phyloP scores from a whole-genome alignment of 2,797 vertebrate genomes.

The Betta splendens region DNA sequence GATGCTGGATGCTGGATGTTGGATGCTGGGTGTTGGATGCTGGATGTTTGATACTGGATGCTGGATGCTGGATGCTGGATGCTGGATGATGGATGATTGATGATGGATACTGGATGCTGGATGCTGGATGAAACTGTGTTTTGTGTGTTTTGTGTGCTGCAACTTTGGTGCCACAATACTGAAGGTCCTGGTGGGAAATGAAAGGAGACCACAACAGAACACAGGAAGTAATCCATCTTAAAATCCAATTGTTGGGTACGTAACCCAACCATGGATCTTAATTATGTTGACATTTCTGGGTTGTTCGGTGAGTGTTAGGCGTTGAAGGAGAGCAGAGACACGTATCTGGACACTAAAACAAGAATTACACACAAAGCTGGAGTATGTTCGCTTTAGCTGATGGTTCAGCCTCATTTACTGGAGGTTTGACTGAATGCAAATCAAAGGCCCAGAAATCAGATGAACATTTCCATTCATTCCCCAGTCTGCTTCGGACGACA shows the following conservation, averaged over 20 bases:
- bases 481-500: slow-evolving; percentile 27
- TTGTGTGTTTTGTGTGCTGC: slow-evolving; percentile 20
- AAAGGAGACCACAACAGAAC: slow-evolving; percentile 1
- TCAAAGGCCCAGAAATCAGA: too few species aligned
- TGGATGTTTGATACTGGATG: too few species aligned
- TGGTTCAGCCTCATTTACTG: too few species aligned
- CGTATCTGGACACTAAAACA: slow-evolving; percentile 21
- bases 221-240: neutral
- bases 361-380: neutral
- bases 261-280: slow-evolving; percentile 18
- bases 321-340: slow-evolving; percentile 2
- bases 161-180: neutral
- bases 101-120: slow-evolving; percentile 17
- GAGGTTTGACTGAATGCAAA: too few species aligned
- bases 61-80: too few species aligned
- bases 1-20: too few species aligned
- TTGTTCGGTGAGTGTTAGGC: slow-evolving; percentile 9
- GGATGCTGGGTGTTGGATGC: too few species aligned
- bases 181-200: slow-evolving; percentile 4
- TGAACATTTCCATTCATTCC: slow-evolving; percentile 7
- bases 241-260: slow-evolving; percentile 2
- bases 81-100: too few species aligned
- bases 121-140: slow-evolving; percentile 34
- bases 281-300: slow-evolving; percentile 33
- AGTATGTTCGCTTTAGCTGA: too few species aligned